Conservation (phyloP, 2,113 vertebrate species). For the Miniopterus natalensis region DNA sequence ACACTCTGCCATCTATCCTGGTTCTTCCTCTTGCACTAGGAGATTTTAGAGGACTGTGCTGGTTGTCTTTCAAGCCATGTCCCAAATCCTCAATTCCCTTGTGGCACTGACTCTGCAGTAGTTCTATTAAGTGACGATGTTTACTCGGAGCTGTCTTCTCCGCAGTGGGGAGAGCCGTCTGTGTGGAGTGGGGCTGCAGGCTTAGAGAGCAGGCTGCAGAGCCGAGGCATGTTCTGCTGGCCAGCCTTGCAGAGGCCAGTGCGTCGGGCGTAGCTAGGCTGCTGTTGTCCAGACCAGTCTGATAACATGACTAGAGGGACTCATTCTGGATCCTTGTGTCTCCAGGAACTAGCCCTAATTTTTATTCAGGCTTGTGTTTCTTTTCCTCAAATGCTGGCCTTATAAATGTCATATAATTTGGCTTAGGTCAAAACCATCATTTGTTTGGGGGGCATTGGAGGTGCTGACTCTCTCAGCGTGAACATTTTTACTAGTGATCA, state of each 20-base stretch:
- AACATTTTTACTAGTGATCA: neutral
- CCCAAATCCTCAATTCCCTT: neutral
- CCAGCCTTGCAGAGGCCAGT: neutral
- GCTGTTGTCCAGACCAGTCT: neutral
- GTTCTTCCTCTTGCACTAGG: rapidly evolving
- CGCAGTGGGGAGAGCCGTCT: neutral
- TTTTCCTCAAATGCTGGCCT: neutral
- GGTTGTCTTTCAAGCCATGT: neutral
- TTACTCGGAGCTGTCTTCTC: neutral
- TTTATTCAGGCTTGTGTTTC: neutral
- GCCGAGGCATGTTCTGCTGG: neutral
- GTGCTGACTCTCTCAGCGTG: neutral
- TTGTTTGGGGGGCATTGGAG: neutral
- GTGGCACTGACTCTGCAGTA: neutral
- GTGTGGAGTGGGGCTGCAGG: neutral
- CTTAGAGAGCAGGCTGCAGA: neutral
- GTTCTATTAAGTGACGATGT: neutral
- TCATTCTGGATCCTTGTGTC: neutral
- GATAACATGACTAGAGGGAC: neutral
- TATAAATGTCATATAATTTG: neutral
- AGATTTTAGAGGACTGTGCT: neutral
- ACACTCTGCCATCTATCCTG: neutral
- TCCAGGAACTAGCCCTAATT: neutral
- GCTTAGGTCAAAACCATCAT: neutral
- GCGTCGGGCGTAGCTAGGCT: neutral